Base-by-base conservation (phyloP, 2,797 vertebrate genomes). In the Rhadinocentrus ornatus region DNA sequence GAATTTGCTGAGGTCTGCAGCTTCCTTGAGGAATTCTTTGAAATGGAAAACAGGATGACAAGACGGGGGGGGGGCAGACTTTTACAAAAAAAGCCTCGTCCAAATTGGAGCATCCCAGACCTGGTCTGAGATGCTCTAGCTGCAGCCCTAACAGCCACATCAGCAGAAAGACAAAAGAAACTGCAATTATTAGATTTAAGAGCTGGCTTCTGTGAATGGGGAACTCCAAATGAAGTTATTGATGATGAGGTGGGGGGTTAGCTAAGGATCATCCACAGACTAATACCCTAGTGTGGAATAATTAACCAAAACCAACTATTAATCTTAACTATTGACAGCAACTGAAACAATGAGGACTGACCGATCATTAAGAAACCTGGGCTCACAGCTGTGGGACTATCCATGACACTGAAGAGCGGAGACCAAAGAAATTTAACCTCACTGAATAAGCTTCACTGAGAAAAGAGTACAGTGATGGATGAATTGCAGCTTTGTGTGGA, bases 231-330 rank as follows among this genome's bases (percentile, higher is more conserved):
- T 82, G 75, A 88, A 90, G 86, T 91, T 86, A 91, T 93, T 93
- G 92, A 93, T 88, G 82, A 70, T 80, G 69, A 78, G 81, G 77
- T 31, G 50, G 81, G 81, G 81, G 92, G 91, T 92, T 86, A 91
- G 82, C 35, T 73, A 82, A 85, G 91, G 91, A 91, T 92, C 91
- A 93, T 82, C 75, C 68, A 35, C 86, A 56, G 78, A 87, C 88
- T 82, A 92, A 91, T 80, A 77, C 60, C 44, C 72, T 75, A 64
- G 64, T 68, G 71, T 78, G 75, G 76, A 93, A 95, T 94, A 91
- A 95, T 94, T 95, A 95, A 95, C 93, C 91, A 91, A 80, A 84
- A 75, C 78, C 80, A 77, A 78, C 89, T 88, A 92, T 94, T 93
- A 88, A 93, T 94, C 91, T 92, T 86, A 79, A 80, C 85, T 77